These are phyloP conservation scores for Stigmatopora argus DNA, from an alignment of 2,113 vertebrate species.

Conservation along the genomic window DNA sequence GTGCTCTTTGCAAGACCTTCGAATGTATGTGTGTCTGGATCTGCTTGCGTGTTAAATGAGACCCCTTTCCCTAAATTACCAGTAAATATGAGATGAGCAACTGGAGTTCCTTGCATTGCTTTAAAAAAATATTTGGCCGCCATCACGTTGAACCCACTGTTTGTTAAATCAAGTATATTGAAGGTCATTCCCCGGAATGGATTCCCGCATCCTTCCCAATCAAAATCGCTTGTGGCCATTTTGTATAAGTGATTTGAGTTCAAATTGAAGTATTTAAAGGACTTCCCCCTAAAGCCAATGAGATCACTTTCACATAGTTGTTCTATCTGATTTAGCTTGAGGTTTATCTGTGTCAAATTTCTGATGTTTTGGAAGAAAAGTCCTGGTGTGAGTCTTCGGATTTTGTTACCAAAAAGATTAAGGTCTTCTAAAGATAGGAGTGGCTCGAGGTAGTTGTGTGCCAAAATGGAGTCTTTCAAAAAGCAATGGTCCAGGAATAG, in stretches of 20 bases:
- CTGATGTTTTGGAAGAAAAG: slow-evolving; percentile 72
- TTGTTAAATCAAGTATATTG: slow-evolving; percentile 62
- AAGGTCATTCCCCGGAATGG: slow-evolving; percentile 76
- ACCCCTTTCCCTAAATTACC: slow-evolving; percentile 71
- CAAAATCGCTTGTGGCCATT: slow-evolving; percentile 20
- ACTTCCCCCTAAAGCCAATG: slow-evolving; percentile 73
- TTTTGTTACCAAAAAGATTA: slow-evolving; percentile 67
- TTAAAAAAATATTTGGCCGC: slow-evolving; percentile 51
- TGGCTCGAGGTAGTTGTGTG: slow-evolving; percentile 71
- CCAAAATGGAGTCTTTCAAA: slow-evolving; percentile 70
- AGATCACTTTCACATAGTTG: slow-evolving; percentile 77
- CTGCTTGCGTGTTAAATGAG: slow-evolving; percentile 67
- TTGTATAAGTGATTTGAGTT: slow-evolving; percentile 21
- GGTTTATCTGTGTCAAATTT: slow-evolving; percentile 62
- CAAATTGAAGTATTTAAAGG: slow-evolving; percentile 65
- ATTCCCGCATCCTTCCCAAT: slow-evolving; percentile 74
- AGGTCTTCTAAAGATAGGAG: slow-evolving; percentile 71
- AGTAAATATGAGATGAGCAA: slow-evolving; percentile 46
- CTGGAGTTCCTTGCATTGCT: slow-evolving; percentile 70
- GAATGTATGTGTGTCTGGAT: slow-evolving; percentile 79
- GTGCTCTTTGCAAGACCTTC: slow-evolving; percentile 67
- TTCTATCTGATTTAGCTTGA: slow-evolving; percentile 68
- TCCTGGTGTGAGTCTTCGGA: slow-evolving; percentile 70
- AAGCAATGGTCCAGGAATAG: slow-evolving; percentile 67
- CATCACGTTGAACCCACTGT: slow-evolving; percentile 48